Percentiles rank a stretch among this genome's conserved stretches.
Evolutionary conservation across 1,140 invertebrate genomes (phyloP).

Genomic region (Hypothenemus hampei): DNA sequence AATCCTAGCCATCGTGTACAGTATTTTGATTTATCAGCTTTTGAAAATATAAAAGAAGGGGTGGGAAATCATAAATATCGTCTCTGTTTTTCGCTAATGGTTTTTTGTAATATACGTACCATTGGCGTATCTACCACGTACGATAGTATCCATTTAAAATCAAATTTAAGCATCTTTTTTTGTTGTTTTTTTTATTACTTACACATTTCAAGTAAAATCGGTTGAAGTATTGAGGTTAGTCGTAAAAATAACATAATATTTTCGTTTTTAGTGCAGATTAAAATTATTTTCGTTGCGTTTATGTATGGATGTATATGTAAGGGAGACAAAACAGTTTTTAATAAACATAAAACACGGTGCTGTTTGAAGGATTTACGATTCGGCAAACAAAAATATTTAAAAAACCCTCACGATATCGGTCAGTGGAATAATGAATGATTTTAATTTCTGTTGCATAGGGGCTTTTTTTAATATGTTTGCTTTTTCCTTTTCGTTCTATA

Average conservation of each 20-base stretch:
- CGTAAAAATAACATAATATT: too few relatives aligned
- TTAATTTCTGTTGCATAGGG: neutral
- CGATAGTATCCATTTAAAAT: too few relatives aligned
- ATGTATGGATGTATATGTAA: too few relatives aligned
- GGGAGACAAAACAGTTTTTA: constrained; percentile 11
- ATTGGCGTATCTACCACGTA: constrained; percentile 1
- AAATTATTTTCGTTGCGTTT: too few relatives aligned
- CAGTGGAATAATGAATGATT: constrained; percentile 9
- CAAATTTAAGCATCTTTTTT: too few relatives aligned
- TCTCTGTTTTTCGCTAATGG: constrained; percentile 34
- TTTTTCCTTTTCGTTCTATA: neutral
- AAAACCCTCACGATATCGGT: constrained; percentile 20
- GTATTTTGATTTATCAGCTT: constrained; percentile 37
- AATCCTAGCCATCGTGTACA: constrained; percentile 34
- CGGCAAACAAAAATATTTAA: constrained; percentile 24
- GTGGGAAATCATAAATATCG: constrained; percentile 33
- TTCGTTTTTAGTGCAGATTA: too few relatives aligned
- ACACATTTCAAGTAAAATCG: too few relatives aligned
- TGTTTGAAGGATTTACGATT: constrained; percentile 19
- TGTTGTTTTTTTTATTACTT: too few relatives aligned
- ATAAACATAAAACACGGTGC: constrained; percentile 21
- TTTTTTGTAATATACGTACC: constrained; percentile 26
- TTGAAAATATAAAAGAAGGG: constrained; percentile 35
- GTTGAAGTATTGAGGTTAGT: too few relatives aligned
- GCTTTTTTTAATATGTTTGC: neutral